These are phyloP conservation scores for Nemurella pictetii DNA, from an alignment of 2,888 invertebrate genomes.

Conservation along the genomic window DNA sequence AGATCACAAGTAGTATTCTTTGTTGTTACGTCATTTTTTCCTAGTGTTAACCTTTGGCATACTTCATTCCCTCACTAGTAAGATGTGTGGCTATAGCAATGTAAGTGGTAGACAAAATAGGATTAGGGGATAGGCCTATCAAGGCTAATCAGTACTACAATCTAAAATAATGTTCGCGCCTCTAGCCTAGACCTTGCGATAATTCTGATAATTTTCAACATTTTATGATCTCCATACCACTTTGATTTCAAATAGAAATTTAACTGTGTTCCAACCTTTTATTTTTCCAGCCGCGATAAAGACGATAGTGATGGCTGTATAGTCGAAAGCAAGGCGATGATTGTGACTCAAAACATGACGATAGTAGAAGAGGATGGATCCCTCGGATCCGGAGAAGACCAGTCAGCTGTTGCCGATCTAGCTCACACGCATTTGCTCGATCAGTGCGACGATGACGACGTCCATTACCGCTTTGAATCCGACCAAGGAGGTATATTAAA, in stretches of 20 bases:
- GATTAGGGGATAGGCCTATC: conserved; percentile 14
- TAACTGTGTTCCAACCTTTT: neutral
- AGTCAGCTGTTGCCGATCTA: conserved; percentile 56
- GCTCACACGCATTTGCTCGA: conserved; percentile 62
- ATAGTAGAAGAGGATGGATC: conserved; percentile 55
- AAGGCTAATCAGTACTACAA: conserved; percentile 22
- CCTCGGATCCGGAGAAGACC: conserved; percentile 55
- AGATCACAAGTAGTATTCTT: neutral
- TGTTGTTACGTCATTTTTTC: neutral
- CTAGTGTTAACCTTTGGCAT: conserved; percentile 8
- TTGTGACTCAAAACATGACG: conserved; percentile 51
- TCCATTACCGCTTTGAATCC: conserved; percentile 55
- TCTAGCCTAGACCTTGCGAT: conserved; percentile 1
- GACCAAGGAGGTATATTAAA: conserved; percentile 51
- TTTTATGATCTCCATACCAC: neutral
- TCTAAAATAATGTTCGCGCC: neutral
- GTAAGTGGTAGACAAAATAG: neutral
- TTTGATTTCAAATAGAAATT: neutral
- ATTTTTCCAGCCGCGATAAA: conserved; percentile 42
- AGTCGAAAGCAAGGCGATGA: conserved; percentile 46
- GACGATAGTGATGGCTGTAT: conserved; percentile 42
- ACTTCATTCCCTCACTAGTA: neutral
- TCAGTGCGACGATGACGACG: conserved; percentile 54
- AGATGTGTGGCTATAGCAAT: neutral
- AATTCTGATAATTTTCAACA: neutral